phyloP scores from a whole-genome alignment of 2,888 invertebrate genomes.

The Tromatobia lineatoria region DNA sequence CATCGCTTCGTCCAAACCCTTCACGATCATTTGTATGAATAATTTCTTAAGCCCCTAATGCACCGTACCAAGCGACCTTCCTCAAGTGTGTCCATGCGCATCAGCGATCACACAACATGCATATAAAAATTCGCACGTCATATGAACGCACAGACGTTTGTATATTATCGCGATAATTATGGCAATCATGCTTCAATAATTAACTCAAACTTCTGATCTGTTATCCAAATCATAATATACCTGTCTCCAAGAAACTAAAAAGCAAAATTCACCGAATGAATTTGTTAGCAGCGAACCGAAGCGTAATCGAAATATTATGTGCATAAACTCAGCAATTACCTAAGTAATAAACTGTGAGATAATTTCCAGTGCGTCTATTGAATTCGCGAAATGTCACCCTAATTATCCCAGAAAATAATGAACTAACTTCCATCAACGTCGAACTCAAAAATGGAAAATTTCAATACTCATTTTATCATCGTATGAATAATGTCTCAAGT shows the following conservation, averaged over 20 bases:
- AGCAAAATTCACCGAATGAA: not conserved
- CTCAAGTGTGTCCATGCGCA: conserved; percentile 45
- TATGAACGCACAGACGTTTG: conserved; percentile 9
- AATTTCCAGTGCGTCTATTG: too few relatives aligned
- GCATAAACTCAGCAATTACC: too few relatives aligned
- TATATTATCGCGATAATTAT: not conserved
- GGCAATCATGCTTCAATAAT: conserved; percentile 42
- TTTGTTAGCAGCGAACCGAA: not conserved
- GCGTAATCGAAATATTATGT: not conserved
- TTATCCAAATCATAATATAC: conserved; percentile 16
- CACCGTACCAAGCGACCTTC: conserved; percentile 10
- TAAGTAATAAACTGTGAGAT: too few relatives aligned
- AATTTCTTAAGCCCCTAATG: not conserved
- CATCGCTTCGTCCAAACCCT: too few relatives aligned
- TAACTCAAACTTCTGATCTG: not conserved
- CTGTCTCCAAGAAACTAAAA: conserved; percentile 3
- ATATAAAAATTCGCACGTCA: not conserved
- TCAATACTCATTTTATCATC: not conserved
- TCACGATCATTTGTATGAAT: not conserved
- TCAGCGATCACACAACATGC: conserved; percentile 15
- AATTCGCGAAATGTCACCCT: too few relatives aligned
- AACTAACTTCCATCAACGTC: not conserved
- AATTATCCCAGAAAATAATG: too few relatives aligned
- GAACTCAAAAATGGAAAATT: not conserved
- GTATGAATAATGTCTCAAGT: not conserved